Conservation (phyloP, 2,797 vertebrate genomes). For the Dryobates pubescens region DNA sequence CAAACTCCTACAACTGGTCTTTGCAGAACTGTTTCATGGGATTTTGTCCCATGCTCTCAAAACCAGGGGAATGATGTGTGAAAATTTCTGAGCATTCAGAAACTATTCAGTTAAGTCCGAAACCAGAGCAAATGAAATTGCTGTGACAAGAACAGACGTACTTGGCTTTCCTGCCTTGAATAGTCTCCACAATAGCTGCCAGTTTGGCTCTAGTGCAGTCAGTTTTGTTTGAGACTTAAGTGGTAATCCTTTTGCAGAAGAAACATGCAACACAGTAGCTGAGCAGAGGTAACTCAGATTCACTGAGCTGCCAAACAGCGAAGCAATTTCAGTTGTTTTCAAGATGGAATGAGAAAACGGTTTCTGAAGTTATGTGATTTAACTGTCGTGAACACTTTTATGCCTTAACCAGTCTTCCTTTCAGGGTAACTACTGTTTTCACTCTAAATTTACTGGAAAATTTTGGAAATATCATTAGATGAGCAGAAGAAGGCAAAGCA, state of each 20-base stretch:
- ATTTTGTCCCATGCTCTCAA: neutral
- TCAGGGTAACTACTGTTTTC: neutral
- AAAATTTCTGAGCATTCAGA: neutral
- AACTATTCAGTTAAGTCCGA: neutral
- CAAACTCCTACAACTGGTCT: neutral
- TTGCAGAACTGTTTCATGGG: neutral
- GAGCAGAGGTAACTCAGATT: neutral
- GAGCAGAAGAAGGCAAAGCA: neutral
- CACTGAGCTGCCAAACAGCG: neutral
- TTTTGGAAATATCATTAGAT: neutral
- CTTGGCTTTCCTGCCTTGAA: neutral
- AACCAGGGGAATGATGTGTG: neutral
- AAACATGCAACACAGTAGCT: neutral
- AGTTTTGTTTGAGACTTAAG: neutral
- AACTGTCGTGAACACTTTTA: neutral
- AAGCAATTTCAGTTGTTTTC: neutral
- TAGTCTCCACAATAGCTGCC: neutral
- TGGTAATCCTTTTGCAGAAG: neutral
- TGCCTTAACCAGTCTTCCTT: neutral
- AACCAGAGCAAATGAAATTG: neutral
- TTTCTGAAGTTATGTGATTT: neutral
- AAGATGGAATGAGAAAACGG: neutral
- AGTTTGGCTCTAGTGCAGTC: neutral
- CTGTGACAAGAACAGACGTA: neutral
- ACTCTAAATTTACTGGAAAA: neutral